A percentile compares a stretch with the other conserved stretches of the same genome.
phyloP scores from a whole-genome alignment of 2,797 vertebrate species.

The Etheostoma perlongum region DNA sequence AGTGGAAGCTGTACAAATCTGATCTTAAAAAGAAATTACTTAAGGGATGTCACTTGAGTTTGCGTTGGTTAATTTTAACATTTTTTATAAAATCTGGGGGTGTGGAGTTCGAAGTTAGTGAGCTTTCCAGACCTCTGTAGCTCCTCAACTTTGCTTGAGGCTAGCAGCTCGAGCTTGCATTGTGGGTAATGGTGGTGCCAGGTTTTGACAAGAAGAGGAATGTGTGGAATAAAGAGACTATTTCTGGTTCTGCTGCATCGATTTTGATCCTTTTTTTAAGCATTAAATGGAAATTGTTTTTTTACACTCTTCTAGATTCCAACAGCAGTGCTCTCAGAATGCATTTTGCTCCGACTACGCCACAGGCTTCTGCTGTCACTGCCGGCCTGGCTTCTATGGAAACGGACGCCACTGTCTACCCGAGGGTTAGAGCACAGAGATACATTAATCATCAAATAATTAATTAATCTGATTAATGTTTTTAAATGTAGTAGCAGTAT shows the following conservation, averaged over 20 bases:
- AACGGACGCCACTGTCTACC: constrained; percentile 93
- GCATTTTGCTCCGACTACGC: constrained; percentile 92
- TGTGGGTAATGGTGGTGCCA: no score
- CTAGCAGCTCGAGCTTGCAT: no score
- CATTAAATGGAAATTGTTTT: background rate
- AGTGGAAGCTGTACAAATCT: no score
- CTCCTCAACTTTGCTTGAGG: no score
- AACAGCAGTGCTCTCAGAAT: constrained; percentile 89
- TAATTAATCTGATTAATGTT: no score
- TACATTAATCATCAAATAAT: no score
- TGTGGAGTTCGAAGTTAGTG: no score
- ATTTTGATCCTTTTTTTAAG: background rate
- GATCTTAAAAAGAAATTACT: no score
- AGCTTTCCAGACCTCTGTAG: no score
- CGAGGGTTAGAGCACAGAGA: constrained; percentile 82
- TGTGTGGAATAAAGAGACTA: background rate
- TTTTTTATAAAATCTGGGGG: no score
- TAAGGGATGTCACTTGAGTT: no score
- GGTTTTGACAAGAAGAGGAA: background rate
- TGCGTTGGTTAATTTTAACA: no score
- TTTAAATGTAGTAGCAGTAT: background rate
- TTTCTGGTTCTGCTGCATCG: background rate
- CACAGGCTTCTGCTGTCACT: constrained; percentile 93
- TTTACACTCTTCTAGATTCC: constrained; percentile 69
- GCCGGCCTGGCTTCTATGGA: constrained; percentile 89